A percentile compares a stretch with the other conserved stretches of the same genome.
Conservation (phyloP, 1,140 invertebrate species). For the honey bee (Apis mellifera) region DNA sequence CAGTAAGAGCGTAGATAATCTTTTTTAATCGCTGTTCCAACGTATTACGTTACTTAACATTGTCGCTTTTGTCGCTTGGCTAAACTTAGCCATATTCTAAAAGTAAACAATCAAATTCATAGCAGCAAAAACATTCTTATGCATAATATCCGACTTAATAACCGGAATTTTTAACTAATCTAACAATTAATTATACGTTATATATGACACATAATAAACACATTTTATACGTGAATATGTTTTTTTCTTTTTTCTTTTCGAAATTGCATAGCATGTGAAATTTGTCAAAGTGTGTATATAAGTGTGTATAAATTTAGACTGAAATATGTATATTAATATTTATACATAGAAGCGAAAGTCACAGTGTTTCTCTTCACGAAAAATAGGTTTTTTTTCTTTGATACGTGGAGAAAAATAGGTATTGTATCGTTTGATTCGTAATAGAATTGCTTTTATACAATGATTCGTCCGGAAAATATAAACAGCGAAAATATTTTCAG, state of each 20-base stretch:
- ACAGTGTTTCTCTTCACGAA: neutral
- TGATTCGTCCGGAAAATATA: neutral
- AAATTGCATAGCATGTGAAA: slow-evolving; percentile 37
- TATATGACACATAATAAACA: slow-evolving; percentile 41
- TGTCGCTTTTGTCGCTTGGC: slow-evolving; percentile 37
- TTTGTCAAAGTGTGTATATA: neutral
- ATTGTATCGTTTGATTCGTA: neutral
- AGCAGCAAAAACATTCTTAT: slow-evolving; percentile 27
- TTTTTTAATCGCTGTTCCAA: neutral
- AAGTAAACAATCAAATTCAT: slow-evolving; percentile 19
- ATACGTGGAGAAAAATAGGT: slow-evolving; percentile 38
- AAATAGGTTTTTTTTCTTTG: slow-evolving; percentile 33
- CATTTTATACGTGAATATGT: slow-evolving; percentile 11
- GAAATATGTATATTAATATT: slow-evolving; percentile 25
- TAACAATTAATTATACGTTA: slow-evolving; percentile 40
- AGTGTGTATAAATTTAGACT: slow-evolving; percentile 21
- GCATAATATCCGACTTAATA: slow-evolving; percentile 1
- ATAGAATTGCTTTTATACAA: slow-evolving; percentile 11
- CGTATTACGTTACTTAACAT: neutral
- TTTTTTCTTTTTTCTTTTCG: neutral
- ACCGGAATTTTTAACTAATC: slow-evolving; percentile 23
- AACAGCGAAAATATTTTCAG: slow-evolving; percentile 24
- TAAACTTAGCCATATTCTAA: slow-evolving; percentile 36
- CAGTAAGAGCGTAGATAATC: neutral
- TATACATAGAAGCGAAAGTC: neutral